These are phyloP conservation scores for Ganaspis brasiliensis DNA, from an alignment of 2,888 invertebrate genomes.

Conservation along the genomic window DNA sequence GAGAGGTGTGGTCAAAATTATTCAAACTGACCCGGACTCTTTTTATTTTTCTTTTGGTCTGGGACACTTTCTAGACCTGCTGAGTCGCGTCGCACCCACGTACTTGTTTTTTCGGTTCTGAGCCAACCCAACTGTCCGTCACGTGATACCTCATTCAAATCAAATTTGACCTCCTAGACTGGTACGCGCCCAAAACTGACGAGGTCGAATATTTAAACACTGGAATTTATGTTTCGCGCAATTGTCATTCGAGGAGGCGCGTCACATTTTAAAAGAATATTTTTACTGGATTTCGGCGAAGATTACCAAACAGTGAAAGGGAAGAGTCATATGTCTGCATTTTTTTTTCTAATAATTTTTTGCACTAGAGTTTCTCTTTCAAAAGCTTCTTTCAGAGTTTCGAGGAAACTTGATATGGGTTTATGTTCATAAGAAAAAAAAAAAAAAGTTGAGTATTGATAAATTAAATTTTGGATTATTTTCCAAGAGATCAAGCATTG, in stretches of 20 bases:
- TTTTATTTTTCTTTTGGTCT: constrained; percentile 71
- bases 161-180: constrained; percentile 54
- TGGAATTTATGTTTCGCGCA: constrained; percentile 5
- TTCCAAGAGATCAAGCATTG: no score
- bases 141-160: constrained; percentile 33
- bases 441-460: no score
- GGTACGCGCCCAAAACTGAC: constrained; percentile 40
- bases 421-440: no score
- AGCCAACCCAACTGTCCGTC: constrained; percentile 48
- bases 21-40: constrained; percentile 80
- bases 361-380: background rate
- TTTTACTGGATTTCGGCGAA: constrained; percentile 8
- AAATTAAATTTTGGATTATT: no score
- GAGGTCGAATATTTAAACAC: constrained; percentile 31
- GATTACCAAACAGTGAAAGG: constrained; percentile 15
- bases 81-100: constrained; percentile 76
- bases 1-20: constrained; percentile 81
- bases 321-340: background rate
- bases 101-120: constrained; percentile 56
- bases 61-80: constrained; percentile 77
- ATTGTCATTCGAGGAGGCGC: constrained; percentile 24
- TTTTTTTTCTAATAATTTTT: constrained; percentile 11
- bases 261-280: constrained; percentile 40
- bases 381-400: background rate
- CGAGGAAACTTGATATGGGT: background rate